A percentile compares a stretch with the other conserved stretches of the same genome.
Conservation (phyloP, 1,140 invertebrate genomes). For the Trigoniulus corallinus region DNA sequence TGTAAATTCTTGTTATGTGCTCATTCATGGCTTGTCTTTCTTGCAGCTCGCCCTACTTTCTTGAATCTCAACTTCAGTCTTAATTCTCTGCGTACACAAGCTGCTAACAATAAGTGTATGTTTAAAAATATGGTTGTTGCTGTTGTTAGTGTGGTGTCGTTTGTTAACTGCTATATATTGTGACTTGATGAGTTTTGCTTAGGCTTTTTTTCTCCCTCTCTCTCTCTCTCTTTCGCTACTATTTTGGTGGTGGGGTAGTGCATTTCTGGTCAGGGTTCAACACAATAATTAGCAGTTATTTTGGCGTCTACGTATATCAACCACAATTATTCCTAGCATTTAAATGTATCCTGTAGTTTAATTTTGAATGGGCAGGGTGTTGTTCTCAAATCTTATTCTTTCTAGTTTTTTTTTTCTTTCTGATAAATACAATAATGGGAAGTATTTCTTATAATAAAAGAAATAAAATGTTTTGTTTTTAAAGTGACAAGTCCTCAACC, state of each 20-base stretch:
- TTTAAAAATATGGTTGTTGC: slow-evolving; percentile 15
- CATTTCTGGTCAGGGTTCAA: too few relatives aligned
- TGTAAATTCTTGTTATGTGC: neutral
- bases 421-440: too few relatives aligned
- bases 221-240: too few relatives aligned
- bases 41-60: slow-evolving; percentile 91
- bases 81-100: slow-evolving; percentile 65
- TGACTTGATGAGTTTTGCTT: neutral
- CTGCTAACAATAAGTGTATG: slow-evolving; percentile 44
- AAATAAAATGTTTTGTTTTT: slow-evolving; percentile 1
- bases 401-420: slow-evolving; percentile 5
- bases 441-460: too few relatives aligned
- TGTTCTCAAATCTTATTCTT: slow-evolving; percentile 6
- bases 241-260: too few relatives aligned
- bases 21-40: slow-evolving; percentile 34
- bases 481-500: slow-evolving; percentile 1
- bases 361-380: neutral
- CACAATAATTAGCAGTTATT: too few relatives aligned
- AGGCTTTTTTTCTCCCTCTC: neutral
- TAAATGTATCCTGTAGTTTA: neutral
- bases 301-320: too few relatives aligned
- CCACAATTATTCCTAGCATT: neutral
- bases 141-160: neutral
- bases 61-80: slow-evolving; percentile 87
- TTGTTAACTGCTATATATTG: neutral